phyloP scores from a whole-genome alignment of 1,140 invertebrate genomes.

The Diprion similis region DNA sequence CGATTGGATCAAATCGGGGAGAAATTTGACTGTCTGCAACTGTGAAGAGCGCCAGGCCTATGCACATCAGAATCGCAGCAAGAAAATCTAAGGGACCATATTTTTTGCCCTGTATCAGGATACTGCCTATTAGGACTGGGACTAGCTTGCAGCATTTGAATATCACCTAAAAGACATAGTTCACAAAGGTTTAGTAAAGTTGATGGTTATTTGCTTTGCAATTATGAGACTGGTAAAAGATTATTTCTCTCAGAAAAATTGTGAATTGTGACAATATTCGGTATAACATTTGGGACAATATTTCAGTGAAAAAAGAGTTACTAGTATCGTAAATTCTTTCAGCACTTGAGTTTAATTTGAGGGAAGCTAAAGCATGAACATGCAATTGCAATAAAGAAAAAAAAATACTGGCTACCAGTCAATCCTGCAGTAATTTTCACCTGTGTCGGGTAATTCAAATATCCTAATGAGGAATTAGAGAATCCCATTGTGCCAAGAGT shows the following conservation, averaged over 20 bases:
- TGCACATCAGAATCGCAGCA: slow-evolving; percentile 86
- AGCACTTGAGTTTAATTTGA: no score
- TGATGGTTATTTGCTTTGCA: background rate
- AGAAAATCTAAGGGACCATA: slow-evolving; percentile 85
- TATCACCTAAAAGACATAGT: slow-evolving; percentile 70
- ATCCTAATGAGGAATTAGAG: slow-evolving; percentile 93
- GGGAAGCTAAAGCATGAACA: no score
- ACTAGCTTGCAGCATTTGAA: slow-evolving; percentile 97
- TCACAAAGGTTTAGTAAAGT: background rate
- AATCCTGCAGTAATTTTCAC: slow-evolving; percentile 28
- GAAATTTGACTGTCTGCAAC: slow-evolving; percentile 89
- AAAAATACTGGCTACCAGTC: no score
- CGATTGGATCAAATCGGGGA: slow-evolving; percentile 84
- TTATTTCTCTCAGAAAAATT: no score
- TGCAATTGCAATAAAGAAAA: no score
- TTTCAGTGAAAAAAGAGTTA: no score
- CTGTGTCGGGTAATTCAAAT: slow-evolving; percentile 93
- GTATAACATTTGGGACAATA: no score
- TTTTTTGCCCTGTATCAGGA: slow-evolving; percentile 89
- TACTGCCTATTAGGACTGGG: slow-evolving; percentile 91
- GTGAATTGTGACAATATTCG: no score
- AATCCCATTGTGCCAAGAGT: slow-evolving; percentile 96
- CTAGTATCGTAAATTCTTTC: no score
- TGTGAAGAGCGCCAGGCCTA: slow-evolving; percentile 91
- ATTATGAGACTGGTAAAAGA: no score